phyloP scores from a whole-genome alignment of 2,888 invertebrate species.

The Craniophora ligustri region DNA sequence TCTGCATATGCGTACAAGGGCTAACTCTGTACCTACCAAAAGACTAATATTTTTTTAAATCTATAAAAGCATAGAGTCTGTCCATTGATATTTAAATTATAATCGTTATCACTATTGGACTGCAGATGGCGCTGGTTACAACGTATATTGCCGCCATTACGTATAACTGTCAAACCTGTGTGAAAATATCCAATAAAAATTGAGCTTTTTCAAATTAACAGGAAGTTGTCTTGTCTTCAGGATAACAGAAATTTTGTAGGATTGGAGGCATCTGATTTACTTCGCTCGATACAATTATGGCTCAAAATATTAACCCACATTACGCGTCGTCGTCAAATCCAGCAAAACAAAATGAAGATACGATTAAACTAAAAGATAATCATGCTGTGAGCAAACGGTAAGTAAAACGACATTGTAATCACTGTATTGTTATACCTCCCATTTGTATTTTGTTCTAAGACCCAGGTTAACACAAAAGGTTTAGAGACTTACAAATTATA shows the following conservation, averaged over 20 bases:
- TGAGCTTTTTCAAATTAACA: conserved; percentile 86
- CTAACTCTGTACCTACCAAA: too few species aligned
- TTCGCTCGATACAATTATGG: conserved; percentile 89
- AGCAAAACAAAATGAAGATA: conserved; percentile 94
- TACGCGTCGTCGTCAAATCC: conserved; percentile 92
- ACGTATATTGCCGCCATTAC: conserved; percentile 79
- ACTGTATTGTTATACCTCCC: conserved; percentile 5
- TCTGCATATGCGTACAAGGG: too few species aligned
- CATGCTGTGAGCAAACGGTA: conserved; percentile 97
- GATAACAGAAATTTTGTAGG: conserved; percentile 80
- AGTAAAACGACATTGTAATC: conserved; percentile 61
- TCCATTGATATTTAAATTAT: conserved; percentile 26
- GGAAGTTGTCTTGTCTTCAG: conserved; percentile 78
- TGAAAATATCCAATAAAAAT: conserved; percentile 81
- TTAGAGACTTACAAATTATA: too few species aligned
- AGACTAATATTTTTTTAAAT: too few species aligned
- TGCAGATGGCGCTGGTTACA: conserved; percentile 58
- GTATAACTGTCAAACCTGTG: conserved; percentile 76
- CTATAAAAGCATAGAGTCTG: background rate
- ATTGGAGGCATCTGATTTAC: conserved; percentile 69
- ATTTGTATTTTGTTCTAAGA: background rate
- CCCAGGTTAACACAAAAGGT: too few species aligned
- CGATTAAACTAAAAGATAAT: conserved; percentile 93
- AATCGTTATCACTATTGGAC: background rate
- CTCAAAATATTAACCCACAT: conserved; percentile 96